Base-by-base conservation (phyloP, 53 echinoderm and acorn worm species). In the Apostichopus leukothele region DNA sequence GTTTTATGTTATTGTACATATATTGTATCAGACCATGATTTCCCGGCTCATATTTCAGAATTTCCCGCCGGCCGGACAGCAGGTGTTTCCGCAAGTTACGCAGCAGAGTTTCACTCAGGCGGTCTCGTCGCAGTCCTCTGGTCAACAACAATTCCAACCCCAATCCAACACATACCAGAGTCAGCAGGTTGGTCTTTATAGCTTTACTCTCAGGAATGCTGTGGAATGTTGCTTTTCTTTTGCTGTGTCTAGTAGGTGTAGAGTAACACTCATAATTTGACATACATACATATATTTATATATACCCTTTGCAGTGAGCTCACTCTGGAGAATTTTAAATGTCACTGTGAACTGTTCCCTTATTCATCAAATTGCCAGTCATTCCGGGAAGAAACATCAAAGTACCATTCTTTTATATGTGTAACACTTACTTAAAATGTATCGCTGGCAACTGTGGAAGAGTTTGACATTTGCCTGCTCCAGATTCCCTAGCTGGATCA, bases 131-230 rank as follows among this genome's bases (percentile, higher is more conserved):
- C 18, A 13, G 3, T 18, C 14, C 1, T 71, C 71, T 71, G 14
- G 16, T 71, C 79, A 79, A 51, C 79, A 79, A 75, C 73, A 73
- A 88, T 73, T 73, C 73, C 88, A 88, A 21, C 52, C 75, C 13
- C 75, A 88, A 25, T 53, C 73, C 54, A 75, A 53, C 74, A 88
- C 73, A 55, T 55, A 88, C 88, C 88, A 88, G 74, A 73, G 88
- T 51, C 86, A 86, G 67, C 73, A 86, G 67, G 67, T 86, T 60
- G 39, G 67, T 50, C 57, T 86, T 71, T 71, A 71, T 71, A 39
- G n/a, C 71, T 16, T 71, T 71, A 66, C 57, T 18, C 59, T 1
- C 54, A 81, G 81, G 81, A 81, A 81, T 81, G 81, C 81, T 55
- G 81, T 81, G 81, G 22, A 14, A 59, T 71, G 19, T 81, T 81